These are phyloP conservation scores for Phyllotreta striolata DNA, from an alignment of 2,888 invertebrate species.

Conservation along the genomic window DNA sequence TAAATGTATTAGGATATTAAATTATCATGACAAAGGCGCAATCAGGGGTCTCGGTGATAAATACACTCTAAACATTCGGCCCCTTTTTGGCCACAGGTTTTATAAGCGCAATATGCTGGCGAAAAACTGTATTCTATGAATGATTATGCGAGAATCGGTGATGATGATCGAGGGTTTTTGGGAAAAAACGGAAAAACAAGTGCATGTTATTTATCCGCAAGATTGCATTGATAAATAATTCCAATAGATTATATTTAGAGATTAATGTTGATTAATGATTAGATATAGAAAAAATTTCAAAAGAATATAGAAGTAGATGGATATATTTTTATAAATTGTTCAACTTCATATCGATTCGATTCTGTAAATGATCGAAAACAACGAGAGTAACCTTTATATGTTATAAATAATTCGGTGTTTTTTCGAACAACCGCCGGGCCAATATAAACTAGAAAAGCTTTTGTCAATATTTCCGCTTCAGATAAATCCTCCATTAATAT, in stretches of 20 bases:
- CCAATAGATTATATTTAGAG: too few species aligned
- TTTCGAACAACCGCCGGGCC: too few species aligned
- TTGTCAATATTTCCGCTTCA: constrained; percentile 32
- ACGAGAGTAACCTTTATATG: too few species aligned
- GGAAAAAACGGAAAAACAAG: constrained; percentile 21
- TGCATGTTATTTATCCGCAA: constrained; percentile 5
- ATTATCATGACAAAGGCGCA: constrained; percentile 64
- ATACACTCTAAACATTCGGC: constrained; percentile 63
- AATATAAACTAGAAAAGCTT: constrained; percentile 24
- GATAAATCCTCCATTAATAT: constrained; percentile 31
- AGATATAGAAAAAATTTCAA: too few species aligned
- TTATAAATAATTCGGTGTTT: not conserved
- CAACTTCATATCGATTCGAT: too few species aligned
- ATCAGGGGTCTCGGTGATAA: constrained; percentile 61
- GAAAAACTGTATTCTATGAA: constrained; percentile 58
- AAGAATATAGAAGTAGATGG: too few species aligned
- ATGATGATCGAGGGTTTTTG: constrained; percentile 9
- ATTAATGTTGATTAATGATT: too few species aligned
- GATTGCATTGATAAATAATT: not conserved
- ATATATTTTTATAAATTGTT: too few species aligned
- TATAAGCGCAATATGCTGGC: constrained; percentile 62
- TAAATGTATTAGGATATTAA: constrained; percentile 64
- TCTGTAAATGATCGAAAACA: too few species aligned
- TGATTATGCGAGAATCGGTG: constrained; percentile 55
- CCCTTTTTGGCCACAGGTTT: constrained; percentile 62